Evolutionary conservation across 2,113 vertebrate genomes (phyloP), one percentile per base, ranked within the genome.

Genomic region (Silurus meridionalis): DNA sequence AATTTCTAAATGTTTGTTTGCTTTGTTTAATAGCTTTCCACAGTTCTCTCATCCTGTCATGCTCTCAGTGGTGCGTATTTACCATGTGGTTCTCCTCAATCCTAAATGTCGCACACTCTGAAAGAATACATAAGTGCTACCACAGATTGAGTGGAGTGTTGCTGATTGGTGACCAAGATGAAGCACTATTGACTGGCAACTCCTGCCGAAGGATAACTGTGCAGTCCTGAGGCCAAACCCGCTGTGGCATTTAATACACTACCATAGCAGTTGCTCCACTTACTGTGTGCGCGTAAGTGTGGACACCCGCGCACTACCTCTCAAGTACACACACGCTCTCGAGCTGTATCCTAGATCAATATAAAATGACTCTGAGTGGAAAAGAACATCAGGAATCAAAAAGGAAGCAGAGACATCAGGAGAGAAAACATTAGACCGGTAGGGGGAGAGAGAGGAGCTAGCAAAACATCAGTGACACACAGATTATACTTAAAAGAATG

Each of bases 191-290:
- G 95, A 94, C 93, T 93, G 92, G 92, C 89, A 89, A 91, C 92
- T 92, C 92, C 91, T 92, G 92, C 91, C 91, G 85, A 72, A 91
- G 92, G 94, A 93, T 91, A 92, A 92, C 92, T 93, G 93, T 92
- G 92, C 71, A 90, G 89, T 92, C 91, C 93, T 88, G 61, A 91
- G 92, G 94, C 95, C 92, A 94, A 94, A 95, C 91, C 93, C 88
- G 93, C 93, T 92, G 93, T 95, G 95, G 93, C 94, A 91, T 94
- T 95, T 95, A 95, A 95, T 95, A 95, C 93, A 95, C 94, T 94
- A 92, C 91, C 92, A 93, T 93, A 84, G 92, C 90, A 93, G 91
- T 92, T 90, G 90, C 93, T 91, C 63, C 91, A 92, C 91, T 89
- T 88, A 69, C 57, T 63, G 71, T 79, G 80, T 52, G 72, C 71